Conservation (phyloP, 2,888 invertebrate genomes). For the Patella ulyssiponensis region DNA sequence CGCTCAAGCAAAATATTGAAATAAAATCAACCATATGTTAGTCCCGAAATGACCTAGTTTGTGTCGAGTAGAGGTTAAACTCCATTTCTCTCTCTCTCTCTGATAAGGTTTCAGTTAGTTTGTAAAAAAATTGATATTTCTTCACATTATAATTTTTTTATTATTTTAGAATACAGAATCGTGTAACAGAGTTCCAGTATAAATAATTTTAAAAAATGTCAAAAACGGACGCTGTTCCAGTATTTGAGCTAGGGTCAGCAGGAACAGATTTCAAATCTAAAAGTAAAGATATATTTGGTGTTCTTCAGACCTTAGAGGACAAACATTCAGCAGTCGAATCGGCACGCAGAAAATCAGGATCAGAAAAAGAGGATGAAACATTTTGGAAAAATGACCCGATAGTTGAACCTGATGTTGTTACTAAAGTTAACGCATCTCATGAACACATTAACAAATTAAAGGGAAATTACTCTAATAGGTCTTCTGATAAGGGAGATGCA, state of each 20-base stretch:
- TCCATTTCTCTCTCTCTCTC: no score
- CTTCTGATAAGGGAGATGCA: conserved; percentile 32
- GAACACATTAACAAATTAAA: conserved; percentile 13
- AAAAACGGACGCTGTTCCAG: background rate
- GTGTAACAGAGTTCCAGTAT: no score
- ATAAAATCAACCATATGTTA: no score
- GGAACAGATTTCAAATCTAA: conserved; percentile 37
- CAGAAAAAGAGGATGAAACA: conserved; percentile 33
- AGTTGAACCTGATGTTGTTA: background rate
- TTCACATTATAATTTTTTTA: no score
- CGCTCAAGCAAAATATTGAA: no score
- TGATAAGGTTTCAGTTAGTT: no score
- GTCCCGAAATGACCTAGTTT: no score
- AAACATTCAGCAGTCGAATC: conserved; percentile 53
- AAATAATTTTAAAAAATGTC: no score
- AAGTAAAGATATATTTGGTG: conserved; percentile 51
- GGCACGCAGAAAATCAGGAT: conserved; percentile 40
- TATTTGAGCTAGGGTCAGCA: conserved; percentile 24
- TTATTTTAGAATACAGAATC: no score
- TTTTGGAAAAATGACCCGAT: conserved; percentile 15
- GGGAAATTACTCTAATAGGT: conserved; percentile 31
- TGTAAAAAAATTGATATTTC: no score
- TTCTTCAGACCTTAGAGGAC: conserved; percentile 49
- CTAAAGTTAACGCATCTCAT: conserved; percentile 28
- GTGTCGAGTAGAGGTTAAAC: no score